Percentiles rank a stretch among this genome's conserved stretches.
Conservation (phyloP, 2,113 vertebrate species). For the Cebus imitator region DNA sequence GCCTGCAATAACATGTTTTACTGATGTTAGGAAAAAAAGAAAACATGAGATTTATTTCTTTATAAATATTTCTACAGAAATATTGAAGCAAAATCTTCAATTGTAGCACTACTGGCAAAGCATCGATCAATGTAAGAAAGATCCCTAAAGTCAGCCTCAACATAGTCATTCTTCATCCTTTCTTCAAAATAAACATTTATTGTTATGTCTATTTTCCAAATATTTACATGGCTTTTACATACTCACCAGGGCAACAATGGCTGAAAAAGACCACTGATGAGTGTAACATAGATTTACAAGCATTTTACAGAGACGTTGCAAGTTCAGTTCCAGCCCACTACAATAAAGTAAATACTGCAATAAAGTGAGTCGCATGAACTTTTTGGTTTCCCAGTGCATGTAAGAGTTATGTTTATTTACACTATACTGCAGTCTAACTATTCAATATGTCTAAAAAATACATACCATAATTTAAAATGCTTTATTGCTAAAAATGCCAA, state of each 20-base stretch:
- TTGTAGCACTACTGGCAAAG: neutral
- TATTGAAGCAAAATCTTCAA: neutral
- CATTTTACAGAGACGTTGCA: neutral
- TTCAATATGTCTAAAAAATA: neutral
- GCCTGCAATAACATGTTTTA: neutral
- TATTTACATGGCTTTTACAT: neutral
- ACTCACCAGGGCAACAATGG: neutral
- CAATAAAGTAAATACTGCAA: neutral
- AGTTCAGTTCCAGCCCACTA: neutral
- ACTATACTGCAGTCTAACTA: neutral
- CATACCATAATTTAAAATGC: neutral
- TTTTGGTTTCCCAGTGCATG: neutral
- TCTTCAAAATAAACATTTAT: slow-evolving; percentile 5
- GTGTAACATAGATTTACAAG: neutral
- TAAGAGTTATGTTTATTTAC: neutral
- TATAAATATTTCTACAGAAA: slow-evolving; percentile 23
- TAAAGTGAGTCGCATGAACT: neutral
- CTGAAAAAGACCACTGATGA: neutral
- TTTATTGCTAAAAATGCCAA: neutral
- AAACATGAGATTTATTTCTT: neutral
- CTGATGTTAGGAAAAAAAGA: neutral
- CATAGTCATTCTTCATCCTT: neutral
- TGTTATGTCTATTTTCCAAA: neutral
- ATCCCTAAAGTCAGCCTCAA: neutral
- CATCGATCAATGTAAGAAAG: neutral